phyloP scores from a whole-genome alignment of 2,113 vertebrate species.

The Heterochromis multidens region DNA sequence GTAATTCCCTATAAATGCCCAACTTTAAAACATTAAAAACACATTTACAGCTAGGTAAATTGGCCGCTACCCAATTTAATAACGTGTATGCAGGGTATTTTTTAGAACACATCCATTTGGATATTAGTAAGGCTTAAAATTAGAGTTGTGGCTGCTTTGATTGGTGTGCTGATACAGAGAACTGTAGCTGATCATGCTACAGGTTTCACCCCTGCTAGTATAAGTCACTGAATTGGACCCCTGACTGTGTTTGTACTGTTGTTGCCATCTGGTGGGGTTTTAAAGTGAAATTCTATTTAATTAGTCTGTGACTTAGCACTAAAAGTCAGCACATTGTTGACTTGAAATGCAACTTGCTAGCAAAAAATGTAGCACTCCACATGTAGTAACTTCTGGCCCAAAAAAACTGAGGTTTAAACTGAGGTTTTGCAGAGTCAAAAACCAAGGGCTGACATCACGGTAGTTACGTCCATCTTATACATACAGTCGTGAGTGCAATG shows the following conservation, averaged over 20 bases:
- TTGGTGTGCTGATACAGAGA: background rate
- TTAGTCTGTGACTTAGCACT: background rate
- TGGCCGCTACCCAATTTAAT: no score
- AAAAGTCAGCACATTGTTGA: background rate
- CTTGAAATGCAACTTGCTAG: fast-evolving
- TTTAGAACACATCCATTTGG: background rate
- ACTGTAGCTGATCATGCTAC: background rate
- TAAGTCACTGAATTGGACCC: no score
- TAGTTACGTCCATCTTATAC: background rate
- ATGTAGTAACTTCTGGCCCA: background rate
- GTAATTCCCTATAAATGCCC: background rate
- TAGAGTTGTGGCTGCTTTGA: background rate
- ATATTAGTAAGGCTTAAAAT: background rate
- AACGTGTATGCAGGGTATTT: no score
- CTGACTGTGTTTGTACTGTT: no score
- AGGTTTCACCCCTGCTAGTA: no score
- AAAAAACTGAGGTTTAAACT: no score
- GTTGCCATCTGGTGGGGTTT: background rate
- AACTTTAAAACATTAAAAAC: background rate
- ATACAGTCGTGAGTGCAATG: background rate
- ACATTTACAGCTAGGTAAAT: background rate
- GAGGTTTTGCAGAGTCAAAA: fast-evolving
- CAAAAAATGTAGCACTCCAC: background rate
- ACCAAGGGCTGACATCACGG: fast-evolving
- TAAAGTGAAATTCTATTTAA: background rate